Evolutionary conservation across 2,113 vertebrate genomes (phyloP).

Genomic region (Picathartes gymnocephalus): DNA sequence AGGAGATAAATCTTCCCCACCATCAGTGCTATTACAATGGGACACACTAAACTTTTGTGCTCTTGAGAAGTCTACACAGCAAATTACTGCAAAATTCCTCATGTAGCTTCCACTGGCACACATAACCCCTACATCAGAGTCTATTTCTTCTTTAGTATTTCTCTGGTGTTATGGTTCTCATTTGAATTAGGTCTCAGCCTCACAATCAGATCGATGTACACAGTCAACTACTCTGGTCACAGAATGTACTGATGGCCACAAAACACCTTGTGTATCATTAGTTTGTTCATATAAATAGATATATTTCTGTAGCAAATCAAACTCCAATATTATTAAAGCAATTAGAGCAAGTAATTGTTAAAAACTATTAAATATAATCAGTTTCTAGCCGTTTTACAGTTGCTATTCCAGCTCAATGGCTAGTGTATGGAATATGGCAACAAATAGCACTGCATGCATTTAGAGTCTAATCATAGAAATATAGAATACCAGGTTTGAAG

Average conservation of each 20-base stretch:
- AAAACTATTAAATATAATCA: neutral
- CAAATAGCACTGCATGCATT: neutral
- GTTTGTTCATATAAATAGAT: neutral
- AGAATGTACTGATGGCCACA: neutral
- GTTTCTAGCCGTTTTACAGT: neutral
- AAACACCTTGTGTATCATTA: neutral
- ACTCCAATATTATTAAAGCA: neutral
- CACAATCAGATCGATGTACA: neutral
- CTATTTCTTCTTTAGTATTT: neutral
- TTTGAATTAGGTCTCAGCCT: neutral
- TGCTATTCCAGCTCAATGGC: neutral
- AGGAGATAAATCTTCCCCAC: neutral
- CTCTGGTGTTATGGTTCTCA: neutral
- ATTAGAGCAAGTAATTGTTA: neutral
- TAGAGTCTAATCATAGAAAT: neutral
- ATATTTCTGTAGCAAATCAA: neutral
- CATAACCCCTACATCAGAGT: neutral
- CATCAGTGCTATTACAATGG: neutral
- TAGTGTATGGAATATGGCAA: neutral
- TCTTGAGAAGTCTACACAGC: neutral
- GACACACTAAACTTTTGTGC: neutral
- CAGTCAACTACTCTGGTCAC: neutral
- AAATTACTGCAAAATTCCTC: neutral
- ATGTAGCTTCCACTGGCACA: neutral
- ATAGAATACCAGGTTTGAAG: neutral